Evolutionary conservation across 2,113 vertebrate species (phyloP).

Genomic region (Neodon shergylaensis): DNA sequence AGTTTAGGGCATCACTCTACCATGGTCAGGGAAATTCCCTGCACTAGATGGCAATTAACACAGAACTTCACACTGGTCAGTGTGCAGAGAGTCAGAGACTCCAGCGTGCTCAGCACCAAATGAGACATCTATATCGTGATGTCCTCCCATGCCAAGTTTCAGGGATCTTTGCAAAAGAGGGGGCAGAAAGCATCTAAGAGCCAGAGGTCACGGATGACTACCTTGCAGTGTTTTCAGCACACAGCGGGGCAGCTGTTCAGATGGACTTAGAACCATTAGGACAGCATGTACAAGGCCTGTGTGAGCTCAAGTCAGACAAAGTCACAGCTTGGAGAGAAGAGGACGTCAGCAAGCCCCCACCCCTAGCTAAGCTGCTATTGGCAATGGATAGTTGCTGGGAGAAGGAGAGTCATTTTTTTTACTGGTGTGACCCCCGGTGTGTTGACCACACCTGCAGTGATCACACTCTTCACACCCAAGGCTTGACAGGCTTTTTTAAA

Average conservation of each 20-base stretch:
- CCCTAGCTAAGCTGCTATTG: neutral
- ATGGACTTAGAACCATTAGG: neutral
- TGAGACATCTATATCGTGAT: neutral
- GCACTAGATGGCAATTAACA: neutral
- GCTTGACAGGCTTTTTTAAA: neutral
- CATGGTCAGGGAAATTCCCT: neutral
- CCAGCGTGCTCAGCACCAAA: neutral
- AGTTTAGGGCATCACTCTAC: neutral
- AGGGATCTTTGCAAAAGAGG: neutral
- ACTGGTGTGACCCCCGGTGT: neutral
- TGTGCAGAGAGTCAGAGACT: neutral
- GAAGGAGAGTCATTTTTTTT: neutral
- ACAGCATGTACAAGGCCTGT: neutral
- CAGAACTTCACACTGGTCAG: neutral
- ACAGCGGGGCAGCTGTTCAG: neutral
- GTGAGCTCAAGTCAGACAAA: neutral
- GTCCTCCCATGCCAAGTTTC: neutral
- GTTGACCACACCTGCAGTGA: fast-evolving
- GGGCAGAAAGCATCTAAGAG: neutral
- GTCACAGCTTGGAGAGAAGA: neutral
- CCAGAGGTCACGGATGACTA: neutral
- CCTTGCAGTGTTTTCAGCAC: neutral
- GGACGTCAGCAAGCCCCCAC: neutral
- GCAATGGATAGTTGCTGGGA: neutral
- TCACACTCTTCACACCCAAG: neutral